phyloP scores from a whole-genome alignment of 2,888 invertebrate species.

The Prenolepis imparis region DNA sequence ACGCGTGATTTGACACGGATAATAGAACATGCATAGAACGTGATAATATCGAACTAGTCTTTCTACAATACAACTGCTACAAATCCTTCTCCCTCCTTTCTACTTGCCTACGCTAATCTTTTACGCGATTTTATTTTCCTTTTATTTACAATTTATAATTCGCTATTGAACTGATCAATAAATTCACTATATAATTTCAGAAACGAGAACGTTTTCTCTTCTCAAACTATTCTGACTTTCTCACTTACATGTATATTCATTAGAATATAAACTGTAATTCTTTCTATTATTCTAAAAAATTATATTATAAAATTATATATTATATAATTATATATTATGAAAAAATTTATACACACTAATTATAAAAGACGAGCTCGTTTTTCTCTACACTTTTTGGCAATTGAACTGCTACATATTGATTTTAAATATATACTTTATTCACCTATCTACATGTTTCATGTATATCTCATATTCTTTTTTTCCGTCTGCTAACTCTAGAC shows the following conservation, averaged over 20 bases:
- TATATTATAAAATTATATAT: not conserved
- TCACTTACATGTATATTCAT: not conserved
- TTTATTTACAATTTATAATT: not conserved
- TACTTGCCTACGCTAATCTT: not conserved
- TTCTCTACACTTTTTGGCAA: not conserved
- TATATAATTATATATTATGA: no score
- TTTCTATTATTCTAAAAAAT: not conserved
- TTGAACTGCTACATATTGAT: not conserved
- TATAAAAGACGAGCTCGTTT: not conserved
- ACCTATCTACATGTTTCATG: not conserved
- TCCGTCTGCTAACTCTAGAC: conserved; percentile 41
- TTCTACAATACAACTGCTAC: conserved; percentile 20
- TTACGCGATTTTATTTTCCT: not conserved
- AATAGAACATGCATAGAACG: conserved; percentile 25
- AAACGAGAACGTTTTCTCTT: not conserved
- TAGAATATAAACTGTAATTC: not conserved
- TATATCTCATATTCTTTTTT: conserved; percentile 18
- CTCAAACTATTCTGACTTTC: not conserved
- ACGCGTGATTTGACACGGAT: conserved; percentile 35
- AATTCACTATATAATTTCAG: not conserved
- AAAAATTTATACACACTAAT: not conserved
- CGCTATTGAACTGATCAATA: not conserved
- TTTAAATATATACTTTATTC: not conserved
- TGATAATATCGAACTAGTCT: not conserved
- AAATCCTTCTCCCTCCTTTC: conserved; percentile 23